These are phyloP conservation scores for Pluvialis apricaria DNA, from an alignment of 2,113 vertebrate species.

Conservation along the genomic window DNA sequence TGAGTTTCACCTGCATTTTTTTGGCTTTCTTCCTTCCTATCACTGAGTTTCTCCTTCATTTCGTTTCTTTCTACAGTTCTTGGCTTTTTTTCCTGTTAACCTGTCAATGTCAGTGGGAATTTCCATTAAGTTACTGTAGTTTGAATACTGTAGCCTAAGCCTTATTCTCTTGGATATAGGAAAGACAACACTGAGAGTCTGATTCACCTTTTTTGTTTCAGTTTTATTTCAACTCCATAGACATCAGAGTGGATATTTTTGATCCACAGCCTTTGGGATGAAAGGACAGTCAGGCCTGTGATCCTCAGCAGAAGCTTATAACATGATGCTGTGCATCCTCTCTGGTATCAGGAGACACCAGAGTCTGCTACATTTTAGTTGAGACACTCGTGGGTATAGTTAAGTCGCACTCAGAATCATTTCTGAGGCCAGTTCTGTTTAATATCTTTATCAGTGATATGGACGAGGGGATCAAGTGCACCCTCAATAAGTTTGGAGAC, in stretches of 20 bases:
- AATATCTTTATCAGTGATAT: too few species aligned
- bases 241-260: neutral
- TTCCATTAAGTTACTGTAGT: neutral
- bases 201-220: neutral
- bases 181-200: neutral
- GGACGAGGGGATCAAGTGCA: too few species aligned
- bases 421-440: too few species aligned
- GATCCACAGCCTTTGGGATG: neutral
- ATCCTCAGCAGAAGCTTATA: neutral
- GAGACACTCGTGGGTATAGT: neutral
- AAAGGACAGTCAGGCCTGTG: neutral
- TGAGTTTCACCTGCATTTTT: neutral
- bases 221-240: neutral
- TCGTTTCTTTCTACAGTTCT: neutral
- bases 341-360: neutral
- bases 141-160: neutral
- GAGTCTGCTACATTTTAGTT: fast-evolving
- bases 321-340: neutral
- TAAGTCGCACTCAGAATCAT: neutral
- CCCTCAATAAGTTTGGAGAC: too few species aligned
- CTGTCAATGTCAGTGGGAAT: neutral
- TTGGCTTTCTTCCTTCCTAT: neutral
- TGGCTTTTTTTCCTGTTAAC: neutral
- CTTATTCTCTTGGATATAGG: neutral
- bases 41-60: neutral